Evolutionary conservation across 1,140 invertebrate genomes (phyloP).

Genomic region (Meloidogyne exigua): DNA sequence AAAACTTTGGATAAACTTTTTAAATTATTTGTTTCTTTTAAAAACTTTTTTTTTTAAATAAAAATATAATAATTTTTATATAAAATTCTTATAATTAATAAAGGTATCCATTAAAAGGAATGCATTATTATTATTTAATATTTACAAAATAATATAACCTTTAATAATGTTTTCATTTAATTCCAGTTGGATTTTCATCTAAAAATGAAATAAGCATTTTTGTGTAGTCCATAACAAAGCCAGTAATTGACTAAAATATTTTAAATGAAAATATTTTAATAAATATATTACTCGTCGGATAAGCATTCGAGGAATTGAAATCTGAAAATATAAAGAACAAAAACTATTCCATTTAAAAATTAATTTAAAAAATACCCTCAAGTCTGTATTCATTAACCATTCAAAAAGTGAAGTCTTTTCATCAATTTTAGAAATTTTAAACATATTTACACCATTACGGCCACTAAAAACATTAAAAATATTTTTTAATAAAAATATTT

Average conservation of each 20-base stretch:
- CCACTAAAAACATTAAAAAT: conserved; percentile 27
- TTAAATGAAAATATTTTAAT: not conserved
- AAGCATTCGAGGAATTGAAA: conserved; percentile 21
- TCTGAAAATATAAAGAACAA: conserved; percentile 8
- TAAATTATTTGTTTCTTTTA: too few relatives aligned
- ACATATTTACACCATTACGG: conserved; percentile 33
- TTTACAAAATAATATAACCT: not conserved
- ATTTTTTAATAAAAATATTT: conserved; percentile 14
- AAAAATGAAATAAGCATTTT: conserved; percentile 15
- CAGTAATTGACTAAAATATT: conserved; percentile 11
- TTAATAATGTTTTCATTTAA: not conserved
- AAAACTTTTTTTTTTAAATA: too few relatives aligned
- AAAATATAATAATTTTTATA: too few relatives aligned
- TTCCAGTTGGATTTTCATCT: conserved; percentile 17
- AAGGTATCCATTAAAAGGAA: too few relatives aligned
- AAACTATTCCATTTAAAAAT: too few relatives aligned
- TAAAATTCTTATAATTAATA: too few relatives aligned
- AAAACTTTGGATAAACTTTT: too few relatives aligned
- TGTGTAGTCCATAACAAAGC: conserved; percentile 15
- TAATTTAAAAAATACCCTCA: too few relatives aligned
- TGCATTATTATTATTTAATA: too few relatives aligned
- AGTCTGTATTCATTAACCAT: conserved; percentile 38
- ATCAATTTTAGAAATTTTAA: conserved; percentile 27
- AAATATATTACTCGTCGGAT: conserved; percentile 15
- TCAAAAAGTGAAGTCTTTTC: conserved; percentile 21